Conservation (phyloP, 2,888 invertebrate species). For the Nephrocerus scutellatus region DNA sequence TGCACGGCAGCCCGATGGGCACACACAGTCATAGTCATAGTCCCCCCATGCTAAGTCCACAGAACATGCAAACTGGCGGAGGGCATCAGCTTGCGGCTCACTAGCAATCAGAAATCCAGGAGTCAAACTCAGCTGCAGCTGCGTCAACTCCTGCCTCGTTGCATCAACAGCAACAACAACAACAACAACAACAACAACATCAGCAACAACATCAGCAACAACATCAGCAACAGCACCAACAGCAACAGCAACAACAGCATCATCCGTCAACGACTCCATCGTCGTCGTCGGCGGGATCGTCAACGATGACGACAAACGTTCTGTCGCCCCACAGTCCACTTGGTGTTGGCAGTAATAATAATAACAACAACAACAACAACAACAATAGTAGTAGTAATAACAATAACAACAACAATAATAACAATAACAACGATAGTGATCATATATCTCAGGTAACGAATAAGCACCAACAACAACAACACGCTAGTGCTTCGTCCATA, state of each 20-base stretch:
- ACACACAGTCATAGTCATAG: conserved; percentile 70
- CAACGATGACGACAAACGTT: conserved; percentile 45
- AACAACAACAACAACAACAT: conserved; percentile 40
- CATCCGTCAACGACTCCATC: conserved; percentile 44
- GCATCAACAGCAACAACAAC: conserved; percentile 40
- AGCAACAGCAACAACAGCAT: conserved; percentile 27
- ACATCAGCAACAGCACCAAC: conserved; percentile 36
- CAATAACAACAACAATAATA: conserved; percentile 34
- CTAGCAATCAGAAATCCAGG: conserved; percentile 81
- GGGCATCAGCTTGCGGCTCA: conserved; percentile 72
- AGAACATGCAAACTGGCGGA: conserved; percentile 65
- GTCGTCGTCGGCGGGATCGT: conserved; percentile 43
- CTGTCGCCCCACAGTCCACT: conserved; percentile 46
- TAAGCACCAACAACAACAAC: conserved; percentile 31
- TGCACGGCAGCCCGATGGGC: conserved; percentile 79
- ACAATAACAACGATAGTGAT: conserved; percentile 32
- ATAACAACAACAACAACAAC: conserved; percentile 31
- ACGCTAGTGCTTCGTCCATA: conserved; percentile 42
- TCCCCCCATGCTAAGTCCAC: conserved; percentile 79
- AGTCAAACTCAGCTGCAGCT: conserved; percentile 53
- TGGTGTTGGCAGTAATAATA: conserved; percentile 32
- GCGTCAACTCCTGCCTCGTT: conserved; percentile 46
- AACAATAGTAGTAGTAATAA: conserved; percentile 29
- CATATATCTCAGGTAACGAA: conserved; percentile 37
- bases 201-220: conserved; percentile 41